These are phyloP conservation scores for Pedetes capensis DNA, from an alignment of 2,113 vertebrate species.

Conservation along the genomic window DNA sequence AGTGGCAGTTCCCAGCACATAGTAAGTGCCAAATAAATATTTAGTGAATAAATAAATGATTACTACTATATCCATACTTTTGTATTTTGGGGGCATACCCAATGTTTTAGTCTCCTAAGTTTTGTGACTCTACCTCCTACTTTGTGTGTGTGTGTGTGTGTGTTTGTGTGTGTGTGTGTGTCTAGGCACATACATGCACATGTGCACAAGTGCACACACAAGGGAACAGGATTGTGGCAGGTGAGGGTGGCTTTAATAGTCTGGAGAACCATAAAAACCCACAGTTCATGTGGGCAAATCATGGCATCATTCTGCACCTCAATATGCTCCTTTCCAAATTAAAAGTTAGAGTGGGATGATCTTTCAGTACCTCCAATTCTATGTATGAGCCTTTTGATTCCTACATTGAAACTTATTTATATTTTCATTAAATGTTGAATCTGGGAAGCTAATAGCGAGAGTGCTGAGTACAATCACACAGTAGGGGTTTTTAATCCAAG, in stretches of 20 bases:
- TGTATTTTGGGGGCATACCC: background rate
- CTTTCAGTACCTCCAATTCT: background rate
- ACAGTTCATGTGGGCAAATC: background rate
- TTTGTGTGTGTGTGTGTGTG: background rate
- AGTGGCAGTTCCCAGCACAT: background rate
- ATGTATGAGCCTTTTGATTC: background rate
- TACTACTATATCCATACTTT: background rate
- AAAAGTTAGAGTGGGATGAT: background rate
- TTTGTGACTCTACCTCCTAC: background rate
- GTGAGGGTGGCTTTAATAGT: background rate
- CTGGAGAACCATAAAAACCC: background rate
- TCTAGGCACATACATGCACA: too few relatives aligned
- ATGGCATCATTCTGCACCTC: background rate
- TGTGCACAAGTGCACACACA: fast-evolving
- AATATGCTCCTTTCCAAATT: background rate
- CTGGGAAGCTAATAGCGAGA: background rate
- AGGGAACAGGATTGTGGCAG: too few relatives aligned
- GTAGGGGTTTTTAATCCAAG: slow-evolving; percentile 64
- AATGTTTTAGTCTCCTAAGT: background rate
- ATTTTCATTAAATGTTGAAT: slow-evolving; percentile 40
- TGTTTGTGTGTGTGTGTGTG: background rate
- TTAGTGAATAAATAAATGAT: background rate
- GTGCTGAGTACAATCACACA: background rate
- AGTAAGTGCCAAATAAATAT: background rate
- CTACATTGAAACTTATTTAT: background rate